Evolutionary conservation across 2,888 invertebrate species (phyloP), one percentile per base, ranked within the genome.

Genomic region (Hemicrepidius hirtus): DNA sequence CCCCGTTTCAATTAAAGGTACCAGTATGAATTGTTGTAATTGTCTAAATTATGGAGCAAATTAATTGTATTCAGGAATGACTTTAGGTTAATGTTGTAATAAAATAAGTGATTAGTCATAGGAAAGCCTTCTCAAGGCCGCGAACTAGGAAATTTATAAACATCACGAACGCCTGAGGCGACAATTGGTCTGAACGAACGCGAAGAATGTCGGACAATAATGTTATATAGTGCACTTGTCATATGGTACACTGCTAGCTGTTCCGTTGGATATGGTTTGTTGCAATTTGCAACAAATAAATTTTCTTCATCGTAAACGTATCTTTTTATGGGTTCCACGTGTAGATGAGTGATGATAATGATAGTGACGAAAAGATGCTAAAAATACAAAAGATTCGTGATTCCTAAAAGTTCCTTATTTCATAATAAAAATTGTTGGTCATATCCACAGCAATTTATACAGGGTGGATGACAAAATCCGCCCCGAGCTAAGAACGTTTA

Each of bases 101-200:
- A 66, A 50, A 57, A 59, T 49, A 49, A 59, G 53, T 66, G 59
- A 57, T 70, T 64, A 71, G 65, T 71, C 71, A 71, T 66, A 60
- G 41, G 64, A 71, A 71, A 64, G 71, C 60, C 69, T 66, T 71
- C 46, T 71, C 71, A 71, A 71, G 71, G 71, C 46, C 71, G 59
- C 55, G 65, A 71, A 71, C 65, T 65, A 65, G 65, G 66, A 71
- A 71, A 71, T 35, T 63, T 59, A 68, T 50, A 50, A 68, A 37
- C 62, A 62, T 49, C 62, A 60, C 71, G 57, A 41, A 49, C 55
- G 44, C 70, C 24, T 20, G 21, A 16, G 65, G 71, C 65, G 66
- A 65, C 70, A 65, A 65, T 65, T 66, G 65, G 66, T 71, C 66
- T 71, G 49, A 60, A 46, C 59, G 32, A 60, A 57, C 44, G 32